These are phyloP conservation scores for Sapayoa aenigma DNA, from an alignment of 2,113 vertebrate genomes.

Conservation along the genomic window DNA sequence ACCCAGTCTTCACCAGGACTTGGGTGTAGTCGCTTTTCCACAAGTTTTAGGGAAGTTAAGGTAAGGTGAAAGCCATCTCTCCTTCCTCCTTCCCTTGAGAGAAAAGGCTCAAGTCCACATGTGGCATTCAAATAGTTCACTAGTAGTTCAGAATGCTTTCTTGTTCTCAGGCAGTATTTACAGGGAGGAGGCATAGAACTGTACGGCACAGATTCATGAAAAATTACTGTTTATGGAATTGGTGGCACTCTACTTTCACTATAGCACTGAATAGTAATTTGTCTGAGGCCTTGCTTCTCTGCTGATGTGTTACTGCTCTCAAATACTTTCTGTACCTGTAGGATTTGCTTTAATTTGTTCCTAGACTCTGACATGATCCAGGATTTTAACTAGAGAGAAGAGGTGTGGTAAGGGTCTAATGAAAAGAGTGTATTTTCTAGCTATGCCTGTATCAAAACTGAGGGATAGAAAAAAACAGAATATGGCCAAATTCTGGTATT, in stretches of 20 bases:
- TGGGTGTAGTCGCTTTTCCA: not conserved
- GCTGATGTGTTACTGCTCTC: not conserved
- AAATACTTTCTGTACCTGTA: not conserved
- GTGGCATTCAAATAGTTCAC: not conserved
- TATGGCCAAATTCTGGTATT: fast-evolving
- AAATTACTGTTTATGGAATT: not conserved
- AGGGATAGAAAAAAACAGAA: not conserved
- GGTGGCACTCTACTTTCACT: not conserved
- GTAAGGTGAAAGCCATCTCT: not conserved
- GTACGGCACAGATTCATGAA: not conserved
- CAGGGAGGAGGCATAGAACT: not conserved
- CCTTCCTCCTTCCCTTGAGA: fast-evolving
- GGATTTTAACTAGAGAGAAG: not conserved
- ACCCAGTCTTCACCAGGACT: not conserved
- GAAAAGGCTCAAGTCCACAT: not conserved
- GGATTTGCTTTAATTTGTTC: not conserved
- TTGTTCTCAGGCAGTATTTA: not conserved
- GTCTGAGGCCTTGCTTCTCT: not conserved
- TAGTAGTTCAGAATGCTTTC: not conserved
- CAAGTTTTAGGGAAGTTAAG: not conserved
- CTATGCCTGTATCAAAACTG: not conserved
- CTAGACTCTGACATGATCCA: not conserved
- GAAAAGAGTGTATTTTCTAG: not conserved
- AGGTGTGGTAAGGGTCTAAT: not conserved
- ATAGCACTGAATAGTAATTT: not conserved